Percentiles rank a stretch among this genome's conserved stretches.
Evolutionary conservation across 2,888 invertebrate genomes (phyloP).

Genomic region (Catocala fraxini): DNA sequence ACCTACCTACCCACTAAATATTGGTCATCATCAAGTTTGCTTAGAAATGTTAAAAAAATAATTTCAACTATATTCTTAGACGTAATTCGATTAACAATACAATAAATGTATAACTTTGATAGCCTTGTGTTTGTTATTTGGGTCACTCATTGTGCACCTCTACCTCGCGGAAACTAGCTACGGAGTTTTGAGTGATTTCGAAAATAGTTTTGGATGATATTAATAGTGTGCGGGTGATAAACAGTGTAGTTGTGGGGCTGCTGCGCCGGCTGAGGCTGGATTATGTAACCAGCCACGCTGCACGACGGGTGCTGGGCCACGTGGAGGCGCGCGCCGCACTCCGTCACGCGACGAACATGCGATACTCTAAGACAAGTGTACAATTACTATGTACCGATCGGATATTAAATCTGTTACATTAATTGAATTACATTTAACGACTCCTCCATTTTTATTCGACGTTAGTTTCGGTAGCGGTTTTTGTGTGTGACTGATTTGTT

Average conservation of each 20-base stretch:
- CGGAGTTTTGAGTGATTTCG: conserved; percentile 36
- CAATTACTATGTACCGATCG: conserved; percentile 47
- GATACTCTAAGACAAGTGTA: conserved; percentile 52
- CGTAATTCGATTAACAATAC: conserved; percentile 26
- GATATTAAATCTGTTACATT: conserved; percentile 38
- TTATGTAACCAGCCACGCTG: conserved; percentile 72
- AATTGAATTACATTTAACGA: conserved; percentile 21
- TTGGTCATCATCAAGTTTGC: no score
- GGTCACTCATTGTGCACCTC: conserved; percentile 58
- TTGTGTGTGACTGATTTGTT: conserved; percentile 25
- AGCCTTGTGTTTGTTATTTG: conserved; percentile 55
- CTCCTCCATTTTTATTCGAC: conserved; percentile 17
- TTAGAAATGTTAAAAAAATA: conserved; percentile 20
- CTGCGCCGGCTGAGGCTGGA: conserved; percentile 36
- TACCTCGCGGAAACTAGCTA: conserved; percentile 46
- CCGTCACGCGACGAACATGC: conserved; percentile 56
- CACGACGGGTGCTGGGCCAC: conserved; percentile 62
- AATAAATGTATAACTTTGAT: conserved; percentile 41
- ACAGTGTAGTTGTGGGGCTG: conserved; percentile 41
- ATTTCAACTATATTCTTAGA: conserved; percentile 34
- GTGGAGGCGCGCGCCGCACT: conserved; percentile 55
- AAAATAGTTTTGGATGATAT: conserved; percentile 20
- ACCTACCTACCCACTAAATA: no score
- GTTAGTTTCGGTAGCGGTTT: conserved; percentile 23
- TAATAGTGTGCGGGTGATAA: conserved; percentile 13